These are phyloP conservation scores for Terrapene triunguis DNA, from an alignment of 2,113 vertebrate species.

Conservation along the genomic window DNA sequence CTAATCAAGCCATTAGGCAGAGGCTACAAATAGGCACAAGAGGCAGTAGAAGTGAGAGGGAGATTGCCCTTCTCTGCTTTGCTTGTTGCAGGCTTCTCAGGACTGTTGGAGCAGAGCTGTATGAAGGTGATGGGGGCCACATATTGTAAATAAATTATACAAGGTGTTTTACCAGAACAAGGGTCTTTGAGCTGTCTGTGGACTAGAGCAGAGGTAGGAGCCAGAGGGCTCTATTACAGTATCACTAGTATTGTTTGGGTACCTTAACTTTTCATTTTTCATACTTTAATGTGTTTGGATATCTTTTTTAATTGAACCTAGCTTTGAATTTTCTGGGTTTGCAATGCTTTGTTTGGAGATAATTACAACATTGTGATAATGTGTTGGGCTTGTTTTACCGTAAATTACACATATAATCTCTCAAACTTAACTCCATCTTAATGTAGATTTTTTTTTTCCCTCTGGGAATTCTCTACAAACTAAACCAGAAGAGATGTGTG, in stretches of 20 bases:
- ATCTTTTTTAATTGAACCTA: not conserved
- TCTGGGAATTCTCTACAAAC: not conserved
- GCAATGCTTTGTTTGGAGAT: not conserved
- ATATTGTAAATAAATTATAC: not conserved
- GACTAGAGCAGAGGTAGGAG: not conserved
- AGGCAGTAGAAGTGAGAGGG: no score
- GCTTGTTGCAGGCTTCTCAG: not conserved
- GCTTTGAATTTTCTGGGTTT: not conserved
- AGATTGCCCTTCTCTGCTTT: not conserved
- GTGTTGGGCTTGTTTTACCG: not conserved
- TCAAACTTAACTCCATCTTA: not conserved
- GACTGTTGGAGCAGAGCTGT: not conserved
- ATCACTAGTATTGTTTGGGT: not conserved
- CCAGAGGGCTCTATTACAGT: not conserved
- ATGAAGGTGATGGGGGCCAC: not conserved
- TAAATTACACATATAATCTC: rapidly evolving
- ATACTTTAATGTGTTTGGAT: not conserved
- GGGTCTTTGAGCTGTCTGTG: not conserved
- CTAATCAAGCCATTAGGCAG: not conserved
- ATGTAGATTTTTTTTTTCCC: not conserved
- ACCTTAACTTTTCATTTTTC: not conserved
- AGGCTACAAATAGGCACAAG: not conserved
- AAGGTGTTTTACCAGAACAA: not conserved
- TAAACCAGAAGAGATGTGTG: not conserved
- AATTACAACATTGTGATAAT: not conserved